These are phyloP conservation scores for Disparrhopalites patrizii DNA, from an alignment of 2,888 invertebrate species.

Conservation along the genomic window DNA sequence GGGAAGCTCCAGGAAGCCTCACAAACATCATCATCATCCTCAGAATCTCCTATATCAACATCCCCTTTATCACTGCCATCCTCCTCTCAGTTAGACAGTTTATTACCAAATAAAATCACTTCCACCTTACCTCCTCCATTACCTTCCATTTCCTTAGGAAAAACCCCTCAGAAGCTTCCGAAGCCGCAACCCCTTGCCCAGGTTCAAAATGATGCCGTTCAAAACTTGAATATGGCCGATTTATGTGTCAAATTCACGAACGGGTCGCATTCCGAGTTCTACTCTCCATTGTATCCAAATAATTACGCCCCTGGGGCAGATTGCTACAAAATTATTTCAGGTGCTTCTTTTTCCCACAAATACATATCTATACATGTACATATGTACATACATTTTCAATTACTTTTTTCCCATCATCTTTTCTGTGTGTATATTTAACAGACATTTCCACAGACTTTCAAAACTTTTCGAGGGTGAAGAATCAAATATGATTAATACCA, in stretches of 20 bases:
- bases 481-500: too few relatives aligned
- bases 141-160: background rate
- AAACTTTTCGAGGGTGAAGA: too few relatives aligned
- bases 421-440: too few relatives aligned
- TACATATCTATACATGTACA: too few relatives aligned
- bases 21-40: background rate
- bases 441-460: too few relatives aligned
- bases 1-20: background rate
- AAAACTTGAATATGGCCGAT: slow-evolving; percentile 24
- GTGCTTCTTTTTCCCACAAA: slow-evolving; percentile 52
- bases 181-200: slow-evolving; percentile 27
- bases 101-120: background rate
- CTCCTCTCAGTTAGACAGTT: background rate
- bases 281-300: slow-evolving; percentile 66
- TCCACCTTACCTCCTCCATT: background rate
- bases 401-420: too few relatives aligned
- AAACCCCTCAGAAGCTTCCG: too few relatives aligned
- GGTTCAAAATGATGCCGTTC: slow-evolving; percentile 28
- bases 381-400: too few relatives aligned
- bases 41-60: background rate
- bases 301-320: slow-evolving; percentile 65
- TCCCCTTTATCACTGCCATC: background rate
- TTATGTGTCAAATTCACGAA: slow-evolving; percentile 33
- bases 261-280: slow-evolving; percentile 57
- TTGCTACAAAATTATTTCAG: slow-evolving; percentile 64